Percentiles rank a stretch among this genome's conserved stretches.
Evolutionary conservation across 2,888 invertebrate species (phyloP).

Genomic region (Desoria tigrina): DNA sequence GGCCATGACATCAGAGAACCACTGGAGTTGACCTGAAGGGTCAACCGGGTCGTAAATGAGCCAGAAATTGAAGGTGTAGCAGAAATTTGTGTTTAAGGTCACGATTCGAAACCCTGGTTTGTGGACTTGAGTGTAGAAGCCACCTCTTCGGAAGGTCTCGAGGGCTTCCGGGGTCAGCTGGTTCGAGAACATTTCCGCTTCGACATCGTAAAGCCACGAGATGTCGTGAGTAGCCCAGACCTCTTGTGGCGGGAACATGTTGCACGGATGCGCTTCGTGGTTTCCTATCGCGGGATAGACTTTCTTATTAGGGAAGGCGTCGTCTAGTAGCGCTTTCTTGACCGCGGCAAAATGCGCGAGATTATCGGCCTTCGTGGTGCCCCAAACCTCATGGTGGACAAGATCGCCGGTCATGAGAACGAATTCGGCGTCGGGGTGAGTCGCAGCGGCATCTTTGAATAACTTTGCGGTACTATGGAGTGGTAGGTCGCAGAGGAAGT

Average conservation of each 20-base stretch:
- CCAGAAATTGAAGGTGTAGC: conserved; percentile 74
- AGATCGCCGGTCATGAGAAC: conserved; percentile 50
- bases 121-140: conserved; percentile 73
- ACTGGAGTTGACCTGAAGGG: conserved; percentile 73
- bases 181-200: conserved; percentile 69
- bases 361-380: conserved; percentile 36
- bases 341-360: conserved; percentile 34
- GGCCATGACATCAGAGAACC: conserved; percentile 73
- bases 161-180: conserved; percentile 70
- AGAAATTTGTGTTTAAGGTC: conserved; percentile 78
- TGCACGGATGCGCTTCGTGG: conserved; percentile 50
- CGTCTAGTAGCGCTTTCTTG: conserved; percentile 21
- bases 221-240: conserved; percentile 36
- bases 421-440: conserved; percentile 45
- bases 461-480: conserved; percentile 66
- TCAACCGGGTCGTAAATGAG: conserved; percentile 69
- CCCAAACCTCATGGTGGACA: conserved; percentile 48
- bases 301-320: conserved; percentile 37
- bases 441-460: conserved; percentile 38
- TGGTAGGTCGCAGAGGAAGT: conserved; percentile 78
- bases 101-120: conserved; percentile 72
- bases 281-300: conserved; percentile 51
- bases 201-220: conserved; percentile 72
- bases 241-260: conserved; percentile 43
- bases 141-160: conserved; percentile 66